Evolutionary conservation across 2,888 invertebrate species (phyloP).

Genomic region (Neelides folsomi): DNA sequence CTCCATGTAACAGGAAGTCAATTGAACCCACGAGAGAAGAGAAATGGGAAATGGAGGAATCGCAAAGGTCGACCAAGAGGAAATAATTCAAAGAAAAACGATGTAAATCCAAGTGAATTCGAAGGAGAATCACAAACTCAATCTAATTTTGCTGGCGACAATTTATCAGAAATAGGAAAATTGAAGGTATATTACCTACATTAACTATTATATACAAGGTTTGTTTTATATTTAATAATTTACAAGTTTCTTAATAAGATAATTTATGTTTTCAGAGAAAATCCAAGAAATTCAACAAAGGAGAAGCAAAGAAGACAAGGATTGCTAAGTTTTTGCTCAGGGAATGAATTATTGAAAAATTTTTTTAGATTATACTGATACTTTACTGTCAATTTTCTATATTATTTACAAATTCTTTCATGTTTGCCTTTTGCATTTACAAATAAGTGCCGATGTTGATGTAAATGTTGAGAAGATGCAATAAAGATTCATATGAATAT

Average conservation of each 20-base stretch:
- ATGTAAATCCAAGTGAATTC: neutral
- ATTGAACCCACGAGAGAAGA: slow-evolving; percentile 38
- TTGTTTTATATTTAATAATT: neutral
- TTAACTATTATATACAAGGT: too few species aligned
- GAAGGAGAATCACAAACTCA: neutral
- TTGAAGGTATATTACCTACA: slow-evolving; percentile 15
- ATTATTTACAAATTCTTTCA: too few species aligned
- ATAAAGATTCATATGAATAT: too few species aligned
- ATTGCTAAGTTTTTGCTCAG: slow-evolving; percentile 13
- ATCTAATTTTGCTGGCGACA: slow-evolving; percentile 17
- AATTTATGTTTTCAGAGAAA: slow-evolving; percentile 19
- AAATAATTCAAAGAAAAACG: slow-evolving; percentile 4
- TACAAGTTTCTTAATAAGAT: too few species aligned
- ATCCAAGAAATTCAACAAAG: slow-evolving; percentile 20
- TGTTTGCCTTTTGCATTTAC: too few species aligned
- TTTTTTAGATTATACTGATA: too few species aligned
- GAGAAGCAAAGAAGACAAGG: slow-evolving; percentile 18
- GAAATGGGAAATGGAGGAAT: slow-evolving; percentile 31
- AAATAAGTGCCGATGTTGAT: too few species aligned
- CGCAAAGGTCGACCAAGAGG: neutral
- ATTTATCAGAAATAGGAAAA: slow-evolving; percentile 23
- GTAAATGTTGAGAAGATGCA: too few species aligned
- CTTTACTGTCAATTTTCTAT: too few species aligned
- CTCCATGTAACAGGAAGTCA: neutral
- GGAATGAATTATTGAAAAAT: neutral